Conservation (phyloP, 2,888 invertebrate genomes). For the Sinelater perroti region DNA sequence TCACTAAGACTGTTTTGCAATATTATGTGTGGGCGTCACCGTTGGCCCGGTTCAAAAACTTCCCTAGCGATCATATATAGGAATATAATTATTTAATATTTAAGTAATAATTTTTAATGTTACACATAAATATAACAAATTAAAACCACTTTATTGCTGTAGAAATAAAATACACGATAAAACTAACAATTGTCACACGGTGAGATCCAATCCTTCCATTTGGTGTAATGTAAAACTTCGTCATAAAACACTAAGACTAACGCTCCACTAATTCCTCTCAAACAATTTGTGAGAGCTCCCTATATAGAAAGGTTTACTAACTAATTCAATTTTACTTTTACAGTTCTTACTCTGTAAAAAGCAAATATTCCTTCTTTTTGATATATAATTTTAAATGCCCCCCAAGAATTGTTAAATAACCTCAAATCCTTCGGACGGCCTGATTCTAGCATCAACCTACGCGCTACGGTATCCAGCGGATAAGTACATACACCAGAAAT, state of each 20-base stretch:
- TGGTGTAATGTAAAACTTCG: constrained; percentile 37
- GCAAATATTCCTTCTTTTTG: constrained; percentile 27
- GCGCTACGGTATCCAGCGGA: constrained; percentile 15
- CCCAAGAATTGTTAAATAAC: constrained; percentile 11
- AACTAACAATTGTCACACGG: neutral
- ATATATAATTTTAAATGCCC: constrained; percentile 27
- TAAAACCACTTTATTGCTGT: neutral
- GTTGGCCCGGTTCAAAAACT: constrained; percentile 58
- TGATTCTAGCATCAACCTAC: constrained; percentile 15
- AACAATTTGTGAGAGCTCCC: constrained; percentile 35
- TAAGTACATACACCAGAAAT: neutral
- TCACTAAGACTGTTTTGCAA: constrained; percentile 63
- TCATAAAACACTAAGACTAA: constrained; percentile 41
- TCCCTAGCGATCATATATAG: no score
- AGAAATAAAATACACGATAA: neutral
- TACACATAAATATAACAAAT: neutral
- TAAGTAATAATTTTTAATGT: neutral
- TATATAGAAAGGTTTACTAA: neutral
- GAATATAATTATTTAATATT: neutral
- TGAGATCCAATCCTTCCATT: constrained; percentile 27
- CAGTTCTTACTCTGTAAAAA: constrained; percentile 39
- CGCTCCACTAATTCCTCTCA: constrained; percentile 37
- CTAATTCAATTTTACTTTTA: neutral
- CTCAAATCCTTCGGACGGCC: constrained; percentile 27
- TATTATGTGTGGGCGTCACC: constrained; percentile 59